Conservation (phyloP, 2,888 invertebrate genomes). For the Drosophila prolongata region DNA sequence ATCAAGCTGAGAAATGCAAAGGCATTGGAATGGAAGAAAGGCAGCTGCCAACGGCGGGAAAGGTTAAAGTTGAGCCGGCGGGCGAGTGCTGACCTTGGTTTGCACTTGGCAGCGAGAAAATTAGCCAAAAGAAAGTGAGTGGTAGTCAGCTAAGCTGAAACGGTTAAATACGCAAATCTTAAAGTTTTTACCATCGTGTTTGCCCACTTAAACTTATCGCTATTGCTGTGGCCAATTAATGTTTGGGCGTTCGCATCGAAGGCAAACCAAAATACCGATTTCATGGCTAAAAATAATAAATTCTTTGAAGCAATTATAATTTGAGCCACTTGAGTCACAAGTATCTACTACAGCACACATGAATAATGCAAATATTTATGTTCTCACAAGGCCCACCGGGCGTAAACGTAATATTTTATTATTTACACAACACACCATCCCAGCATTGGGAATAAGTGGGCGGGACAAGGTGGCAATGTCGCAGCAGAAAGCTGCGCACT, state of each 20-base stretch:
- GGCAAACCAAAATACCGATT: constrained; percentile 16
- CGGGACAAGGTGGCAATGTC: constrained; percentile 8
- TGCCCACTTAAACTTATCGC: constrained; percentile 29
- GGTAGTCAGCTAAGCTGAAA: constrained; percentile 22
- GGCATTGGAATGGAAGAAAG: constrained; percentile 43
- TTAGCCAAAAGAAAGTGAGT: constrained; percentile 16
- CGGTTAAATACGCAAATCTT: constrained; percentile 29
- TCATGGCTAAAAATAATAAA: constrained; percentile 30
- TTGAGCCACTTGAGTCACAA: constrained; percentile 8
- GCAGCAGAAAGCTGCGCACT: constrained; percentile 29
- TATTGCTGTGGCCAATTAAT: constrained; percentile 17
- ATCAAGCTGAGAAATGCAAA: constrained; percentile 45
- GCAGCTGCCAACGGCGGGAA: constrained; percentile 39
- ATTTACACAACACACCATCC: constrained; percentile 10
- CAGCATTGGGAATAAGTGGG: background rate
- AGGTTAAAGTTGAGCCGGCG: constrained; percentile 44
- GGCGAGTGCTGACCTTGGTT: constrained; percentile 36
- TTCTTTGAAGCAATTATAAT: constrained; percentile 30
- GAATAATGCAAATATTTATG: constrained; percentile 68
- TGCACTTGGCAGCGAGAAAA: constrained; percentile 33
- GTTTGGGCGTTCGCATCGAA: constrained; percentile 18
- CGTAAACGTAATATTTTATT: constrained; percentile 54
- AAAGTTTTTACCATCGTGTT: background rate
- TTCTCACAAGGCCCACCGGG: constrained; percentile 23
- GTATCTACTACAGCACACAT: constrained; percentile 9